These are phyloP conservation scores for Festucalex cinctus DNA, from an alignment of 2,113 vertebrate genomes.

Conservation along the genomic window DNA sequence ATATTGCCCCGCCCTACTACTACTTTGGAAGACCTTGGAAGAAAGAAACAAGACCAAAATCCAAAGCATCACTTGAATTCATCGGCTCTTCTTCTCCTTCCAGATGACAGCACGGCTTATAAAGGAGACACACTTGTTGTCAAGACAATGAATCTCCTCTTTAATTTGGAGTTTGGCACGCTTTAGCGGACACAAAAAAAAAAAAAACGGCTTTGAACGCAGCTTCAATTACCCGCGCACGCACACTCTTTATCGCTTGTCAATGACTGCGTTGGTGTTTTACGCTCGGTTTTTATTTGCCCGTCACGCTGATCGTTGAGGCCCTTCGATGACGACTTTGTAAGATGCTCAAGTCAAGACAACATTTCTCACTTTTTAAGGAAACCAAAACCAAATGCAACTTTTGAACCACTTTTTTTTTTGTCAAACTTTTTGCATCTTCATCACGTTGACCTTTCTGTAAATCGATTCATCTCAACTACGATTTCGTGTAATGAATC, in stretches of 20 bases:
- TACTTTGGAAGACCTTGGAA: neutral
- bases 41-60: neutral
- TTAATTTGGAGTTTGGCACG: conserved; percentile 36
- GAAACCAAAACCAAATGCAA: neutral
- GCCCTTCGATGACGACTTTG: neutral
- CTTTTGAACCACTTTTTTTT: no score
- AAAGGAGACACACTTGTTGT: conserved; percentile 24
- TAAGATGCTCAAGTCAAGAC: neutral
- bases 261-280: conserved; percentile 9
- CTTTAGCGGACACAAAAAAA: conserved; percentile 5
- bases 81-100: neutral
- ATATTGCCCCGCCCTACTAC: no score
- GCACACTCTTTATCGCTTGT: conserved; percentile 5
- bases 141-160: conserved; percentile 37
- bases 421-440: no score
- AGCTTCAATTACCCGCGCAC: conserved; percentile 3
- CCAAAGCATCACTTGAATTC: neutral
- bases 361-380: neutral
- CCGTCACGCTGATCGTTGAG: neutral
- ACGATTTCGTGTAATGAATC: neutral
- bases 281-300: conserved; percentile 1
- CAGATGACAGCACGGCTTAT: conserved; percentile 13
- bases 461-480: neutral
- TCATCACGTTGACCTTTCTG: no score
- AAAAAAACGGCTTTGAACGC: conserved; percentile 18